phyloP scores from a whole-genome alignment of 2,113 vertebrate genomes.

The Mormyrus lacerda region DNA sequence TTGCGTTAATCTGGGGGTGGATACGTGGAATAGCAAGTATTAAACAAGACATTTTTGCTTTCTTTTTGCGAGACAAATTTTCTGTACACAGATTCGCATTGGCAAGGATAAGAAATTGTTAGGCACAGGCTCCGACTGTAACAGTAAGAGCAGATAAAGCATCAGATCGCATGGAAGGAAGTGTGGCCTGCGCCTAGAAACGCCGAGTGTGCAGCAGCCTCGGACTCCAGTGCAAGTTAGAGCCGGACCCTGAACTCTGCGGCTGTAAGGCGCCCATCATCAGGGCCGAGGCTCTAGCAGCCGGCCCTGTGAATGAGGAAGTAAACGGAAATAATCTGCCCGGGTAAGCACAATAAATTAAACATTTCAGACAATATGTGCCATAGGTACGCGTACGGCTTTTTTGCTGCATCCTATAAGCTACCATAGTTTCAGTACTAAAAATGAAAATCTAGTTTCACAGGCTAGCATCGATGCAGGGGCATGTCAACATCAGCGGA shows the following conservation, averaged over 20 bases:
- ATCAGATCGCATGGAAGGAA: background rate
- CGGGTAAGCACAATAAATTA: conserved; percentile 41
- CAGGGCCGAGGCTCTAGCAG: conserved; percentile 56
- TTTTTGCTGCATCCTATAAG: background rate
- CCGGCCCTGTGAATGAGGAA: conserved; percentile 63
- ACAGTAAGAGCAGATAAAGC: background rate
- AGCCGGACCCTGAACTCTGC: conserved; percentile 51
- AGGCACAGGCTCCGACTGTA: background rate
- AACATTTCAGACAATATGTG: background rate
- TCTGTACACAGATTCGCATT: background rate
- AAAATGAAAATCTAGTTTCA: background rate
- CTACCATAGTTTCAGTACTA: background rate
- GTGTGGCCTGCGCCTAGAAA: conserved; percentile 12
- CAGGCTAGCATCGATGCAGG: background rate
- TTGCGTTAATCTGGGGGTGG: conserved; percentile 1
- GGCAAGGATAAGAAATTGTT: background rate
- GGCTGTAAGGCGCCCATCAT: conserved; percentile 45
- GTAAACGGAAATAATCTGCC: conserved; percentile 34
- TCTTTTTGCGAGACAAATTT: background rate
- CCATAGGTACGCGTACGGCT: background rate
- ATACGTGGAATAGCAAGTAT: background rate
- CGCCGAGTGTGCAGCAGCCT: conserved; percentile 33
- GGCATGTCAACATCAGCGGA: background rate
- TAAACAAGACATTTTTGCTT: background rate
- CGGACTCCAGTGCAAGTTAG: conserved; percentile 59